Evolutionary conservation across 2,888 invertebrate species (phyloP), one percentile per base, ranked within the genome.

Genomic region (Smittia sp.): DNA sequence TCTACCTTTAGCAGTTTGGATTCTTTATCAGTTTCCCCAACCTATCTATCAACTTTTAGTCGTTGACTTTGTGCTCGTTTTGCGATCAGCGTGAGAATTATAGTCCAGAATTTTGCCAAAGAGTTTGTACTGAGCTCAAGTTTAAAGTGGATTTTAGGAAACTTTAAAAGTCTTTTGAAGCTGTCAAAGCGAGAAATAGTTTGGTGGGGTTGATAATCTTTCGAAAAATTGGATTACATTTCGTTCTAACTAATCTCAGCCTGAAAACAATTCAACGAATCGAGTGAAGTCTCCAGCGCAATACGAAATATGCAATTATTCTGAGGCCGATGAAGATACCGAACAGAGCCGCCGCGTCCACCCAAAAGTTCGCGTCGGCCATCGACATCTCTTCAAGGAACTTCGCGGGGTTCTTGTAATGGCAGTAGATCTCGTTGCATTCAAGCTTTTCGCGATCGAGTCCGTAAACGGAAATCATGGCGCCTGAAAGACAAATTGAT

Each of bases 391-490:
- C 90, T 76, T 92, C 89, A 70, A 98, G 85, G 79, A 97, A 93
- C 79, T 91, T 90, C 77, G 87, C 86, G 4, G 94, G 93, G 78
- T 88, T 88, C 77, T 90, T 88, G 82, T 89, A 93, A 79, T 93
- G 92, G 83, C 94, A 94, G 81, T 92, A 94, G 6, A 88, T 87
- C 78, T 90, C 88, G 46, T 89, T 88, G 82, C 97, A 97, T 77
- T 90, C 86, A 74, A 98, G 84, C 78, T 91, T 90, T 75, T 89
- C 89, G 70, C 97, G 86, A 76, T 90, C 88, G 80, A 90, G 89
- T 20, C 96, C 95, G 80, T 96, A 97, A n/a, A 96, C 91, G 1
- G 94, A 89, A 62, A 94, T 87, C 87, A 97, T 91, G 66, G 92
- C 90, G 4, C 96, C 83, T 83, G 22, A 63, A 27, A 25, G 46